Conservation (phyloP, 2,888 invertebrate genomes). For the Allygus modestus region DNA sequence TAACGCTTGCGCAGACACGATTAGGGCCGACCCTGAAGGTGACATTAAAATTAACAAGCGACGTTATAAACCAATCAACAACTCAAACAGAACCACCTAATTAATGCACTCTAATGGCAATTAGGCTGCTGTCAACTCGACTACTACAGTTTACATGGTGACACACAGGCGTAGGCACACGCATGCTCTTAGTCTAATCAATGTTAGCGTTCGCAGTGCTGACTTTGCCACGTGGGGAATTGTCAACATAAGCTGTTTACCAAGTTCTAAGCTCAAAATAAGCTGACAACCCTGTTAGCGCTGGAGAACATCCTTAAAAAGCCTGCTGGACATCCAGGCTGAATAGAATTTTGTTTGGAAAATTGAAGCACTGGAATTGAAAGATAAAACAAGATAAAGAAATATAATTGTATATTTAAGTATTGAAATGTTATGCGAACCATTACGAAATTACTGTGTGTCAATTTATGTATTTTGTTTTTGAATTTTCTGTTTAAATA, state of each 20-base stretch:
- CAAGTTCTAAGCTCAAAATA: not conserved
- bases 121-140: not conserved
- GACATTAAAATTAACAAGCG: not conserved
- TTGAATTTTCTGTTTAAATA: too few species aligned
- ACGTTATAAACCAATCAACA: not conserved
- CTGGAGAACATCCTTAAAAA: not conserved
- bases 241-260: conserved; percentile 20
- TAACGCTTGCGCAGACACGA: too few species aligned
- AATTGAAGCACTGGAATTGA: too few species aligned
- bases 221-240: not conserved
- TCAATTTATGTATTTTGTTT: too few species aligned
- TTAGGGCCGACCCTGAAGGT: not conserved
- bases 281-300: not conserved
- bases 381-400: too few species aligned
- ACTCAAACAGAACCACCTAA: not conserved
- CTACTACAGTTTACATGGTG: not conserved
- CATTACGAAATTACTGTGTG: too few species aligned
- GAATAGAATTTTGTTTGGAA: too few species aligned
- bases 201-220: not conserved
- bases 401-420: too few species aligned
- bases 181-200: not conserved
- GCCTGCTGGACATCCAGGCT: not conserved
- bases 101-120: not conserved
- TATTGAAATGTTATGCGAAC: too few species aligned
- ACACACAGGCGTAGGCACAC: not conserved